Conservation (phyloP, 2,888 invertebrate species). For the Flexamia atlantica region DNA sequence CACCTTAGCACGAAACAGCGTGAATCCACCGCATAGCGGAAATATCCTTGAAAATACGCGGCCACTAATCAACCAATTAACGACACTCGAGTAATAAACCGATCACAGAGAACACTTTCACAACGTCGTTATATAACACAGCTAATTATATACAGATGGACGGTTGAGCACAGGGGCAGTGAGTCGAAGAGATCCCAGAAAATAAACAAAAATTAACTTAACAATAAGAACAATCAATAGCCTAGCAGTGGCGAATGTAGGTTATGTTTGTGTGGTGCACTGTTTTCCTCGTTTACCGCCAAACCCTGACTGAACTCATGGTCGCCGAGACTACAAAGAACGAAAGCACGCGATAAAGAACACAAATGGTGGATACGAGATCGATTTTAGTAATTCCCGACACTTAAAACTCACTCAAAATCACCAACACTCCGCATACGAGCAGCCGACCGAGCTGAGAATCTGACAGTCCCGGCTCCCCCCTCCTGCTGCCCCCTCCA, state of each 20-base stretch:
- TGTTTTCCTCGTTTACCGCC: neutral
- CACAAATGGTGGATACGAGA: slow-evolving; percentile 48
- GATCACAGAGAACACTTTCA: slow-evolving; percentile 12
- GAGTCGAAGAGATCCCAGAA: slow-evolving; percentile 35
- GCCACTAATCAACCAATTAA: slow-evolving; percentile 29
- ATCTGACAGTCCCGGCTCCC: slow-evolving; percentile 46
- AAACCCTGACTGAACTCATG: slow-evolving; percentile 29
- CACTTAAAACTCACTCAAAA: slow-evolving; percentile 29
- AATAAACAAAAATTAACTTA: slow-evolving; percentile 38
- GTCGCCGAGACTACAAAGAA: neutral
- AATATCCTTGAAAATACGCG: slow-evolving; percentile 20
- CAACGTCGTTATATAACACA: neutral
- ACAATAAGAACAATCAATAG: slow-evolving; percentile 45
- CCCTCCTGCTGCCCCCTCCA: slow-evolving; percentile 66
- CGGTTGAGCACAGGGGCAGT: slow-evolving; percentile 39
- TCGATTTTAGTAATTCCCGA: neutral
- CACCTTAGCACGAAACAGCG: slow-evolving; percentile 13
- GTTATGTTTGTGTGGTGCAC: slow-evolving; percentile 49
- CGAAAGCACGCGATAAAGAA: slow-evolving; percentile 29
- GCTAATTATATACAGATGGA: neutral
- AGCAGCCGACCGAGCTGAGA: slow-evolving; percentile 4
- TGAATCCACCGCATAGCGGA: slow-evolving; percentile 17
- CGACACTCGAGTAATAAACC: slow-evolving; percentile 1
- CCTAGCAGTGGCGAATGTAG: slow-evolving; percentile 39
- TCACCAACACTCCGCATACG: neutral